phyloP scores from a whole-genome alignment of 2,113 vertebrate genomes.

The Cryptomyrus ogoouensis region DNA sequence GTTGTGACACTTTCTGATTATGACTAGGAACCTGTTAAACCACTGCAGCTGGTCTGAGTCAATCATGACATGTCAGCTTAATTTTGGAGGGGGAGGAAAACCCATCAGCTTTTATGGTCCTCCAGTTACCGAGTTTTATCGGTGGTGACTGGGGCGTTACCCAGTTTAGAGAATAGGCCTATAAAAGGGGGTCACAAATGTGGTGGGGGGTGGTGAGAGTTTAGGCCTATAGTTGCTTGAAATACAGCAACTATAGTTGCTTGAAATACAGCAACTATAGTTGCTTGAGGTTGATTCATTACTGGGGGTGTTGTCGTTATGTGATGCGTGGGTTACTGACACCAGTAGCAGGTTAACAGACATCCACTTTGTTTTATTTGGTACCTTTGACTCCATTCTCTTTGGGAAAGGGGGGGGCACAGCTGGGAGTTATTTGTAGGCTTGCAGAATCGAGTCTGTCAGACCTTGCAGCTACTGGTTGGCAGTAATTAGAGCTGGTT shows the following conservation, averaged over 20 bases:
- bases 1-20: neutral
- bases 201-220: neutral
- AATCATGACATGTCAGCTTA: neutral
- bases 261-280: neutral
- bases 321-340: neutral
- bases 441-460: neutral
- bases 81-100: neutral
- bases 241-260: neutral
- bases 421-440: conserved; percentile 1
- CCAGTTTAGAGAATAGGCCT: neutral
- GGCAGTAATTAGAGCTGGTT: neutral
- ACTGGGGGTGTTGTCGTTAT: neutral
- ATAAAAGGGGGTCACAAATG: neutral
- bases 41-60: neutral
- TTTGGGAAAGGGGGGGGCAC: neutral
- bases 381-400: neutral
- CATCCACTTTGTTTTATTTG: neutral
- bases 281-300: neutral
- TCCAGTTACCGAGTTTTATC: neutral
- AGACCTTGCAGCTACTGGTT: neutral
- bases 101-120: neutral
- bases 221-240: neutral
- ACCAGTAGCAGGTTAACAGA: neutral
- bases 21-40: neutral
- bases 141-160: neutral